phyloP scores from a whole-genome alignment of 2,888 invertebrate species.

The Tanypteryx hageni region DNA sequence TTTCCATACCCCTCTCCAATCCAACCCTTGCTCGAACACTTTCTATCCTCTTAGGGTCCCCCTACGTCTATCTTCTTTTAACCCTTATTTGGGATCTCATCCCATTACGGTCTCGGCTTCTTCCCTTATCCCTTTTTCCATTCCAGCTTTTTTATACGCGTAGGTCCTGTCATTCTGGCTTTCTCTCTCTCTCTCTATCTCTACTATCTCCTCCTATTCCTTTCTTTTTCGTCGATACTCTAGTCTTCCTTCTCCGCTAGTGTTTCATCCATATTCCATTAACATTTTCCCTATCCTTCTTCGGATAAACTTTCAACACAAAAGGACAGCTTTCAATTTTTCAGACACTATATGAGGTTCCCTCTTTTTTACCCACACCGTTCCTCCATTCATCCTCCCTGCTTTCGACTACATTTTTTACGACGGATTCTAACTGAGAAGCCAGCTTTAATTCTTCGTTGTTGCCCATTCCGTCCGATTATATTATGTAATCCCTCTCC shows the following conservation, averaged over 20 bases:
- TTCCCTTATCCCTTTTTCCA: not conserved
- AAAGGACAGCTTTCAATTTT: slow-evolving; percentile 10
- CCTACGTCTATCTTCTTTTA: slow-evolving; percentile 26
- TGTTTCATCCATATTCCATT: not conserved
- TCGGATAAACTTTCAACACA: not conserved
- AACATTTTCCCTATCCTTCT: not conserved
- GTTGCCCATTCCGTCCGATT: no score
- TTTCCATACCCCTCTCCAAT: no score
- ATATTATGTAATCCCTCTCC: no score
- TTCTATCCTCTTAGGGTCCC: not conserved
- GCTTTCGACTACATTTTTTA: no score
- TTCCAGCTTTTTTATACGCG: not conserved
- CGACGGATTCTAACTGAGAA: no score
- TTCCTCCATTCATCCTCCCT: no score
- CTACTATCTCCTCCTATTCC: not conserved
- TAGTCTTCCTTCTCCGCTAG: not conserved
- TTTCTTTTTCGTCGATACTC: not conserved
- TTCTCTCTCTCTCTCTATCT: not conserved
- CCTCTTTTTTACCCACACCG: no score
- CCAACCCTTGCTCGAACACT: no score
- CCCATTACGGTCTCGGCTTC: slow-evolving; percentile 33
- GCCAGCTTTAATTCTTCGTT: no score
- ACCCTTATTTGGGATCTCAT: slow-evolving; percentile 14
- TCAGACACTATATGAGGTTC: not conserved
- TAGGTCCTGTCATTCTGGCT: not conserved